Conservation (phyloP, 64 coral and sea anemone species). For the Montipora capricornis region DNA sequence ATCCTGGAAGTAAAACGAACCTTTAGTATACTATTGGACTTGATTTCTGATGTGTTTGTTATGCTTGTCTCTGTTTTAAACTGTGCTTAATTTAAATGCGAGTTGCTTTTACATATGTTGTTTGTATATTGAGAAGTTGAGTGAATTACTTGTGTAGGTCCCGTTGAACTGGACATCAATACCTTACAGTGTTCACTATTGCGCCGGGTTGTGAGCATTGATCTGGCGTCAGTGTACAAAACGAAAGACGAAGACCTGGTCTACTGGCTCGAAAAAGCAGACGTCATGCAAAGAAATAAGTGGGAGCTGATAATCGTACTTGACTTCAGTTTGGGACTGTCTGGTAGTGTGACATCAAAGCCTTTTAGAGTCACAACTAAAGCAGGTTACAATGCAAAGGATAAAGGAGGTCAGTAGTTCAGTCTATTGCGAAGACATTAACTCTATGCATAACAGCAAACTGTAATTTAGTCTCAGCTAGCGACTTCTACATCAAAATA, state of each 20-base stretch:
- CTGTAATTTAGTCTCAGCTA: neutral
- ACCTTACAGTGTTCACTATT: neutral
- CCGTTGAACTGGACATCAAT: constrained; percentile 16
- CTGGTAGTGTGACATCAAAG: constrained; percentile 7
- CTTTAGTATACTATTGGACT: neutral
- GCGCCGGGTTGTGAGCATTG: neutral
- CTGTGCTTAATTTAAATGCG: too few relatives aligned
- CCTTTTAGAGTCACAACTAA: constrained; percentile 55
- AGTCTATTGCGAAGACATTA: neutral
- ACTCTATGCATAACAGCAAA: neutral
- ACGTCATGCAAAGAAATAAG: constrained; percentile 44
- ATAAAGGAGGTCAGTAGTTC: neutral
- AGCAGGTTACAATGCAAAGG: constrained; percentile 19
- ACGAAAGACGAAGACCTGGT: constrained; percentile 22
- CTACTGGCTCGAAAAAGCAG: constrained; percentile 57
- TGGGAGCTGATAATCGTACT: constrained; percentile 42
- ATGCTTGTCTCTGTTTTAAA: neutral
- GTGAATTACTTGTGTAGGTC: constrained; percentile 3
- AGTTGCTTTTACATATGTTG: too few relatives aligned
- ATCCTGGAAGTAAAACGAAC: neutral
- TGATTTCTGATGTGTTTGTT: too few relatives aligned
- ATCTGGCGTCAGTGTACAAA: constrained; percentile 49
- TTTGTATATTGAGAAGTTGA: too few relatives aligned
- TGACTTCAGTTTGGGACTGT: constrained; percentile 8
- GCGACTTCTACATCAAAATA: too few relatives aligned